Conservation (phyloP, 2,888 invertebrate species). For the Phaonia tiefii region DNA sequence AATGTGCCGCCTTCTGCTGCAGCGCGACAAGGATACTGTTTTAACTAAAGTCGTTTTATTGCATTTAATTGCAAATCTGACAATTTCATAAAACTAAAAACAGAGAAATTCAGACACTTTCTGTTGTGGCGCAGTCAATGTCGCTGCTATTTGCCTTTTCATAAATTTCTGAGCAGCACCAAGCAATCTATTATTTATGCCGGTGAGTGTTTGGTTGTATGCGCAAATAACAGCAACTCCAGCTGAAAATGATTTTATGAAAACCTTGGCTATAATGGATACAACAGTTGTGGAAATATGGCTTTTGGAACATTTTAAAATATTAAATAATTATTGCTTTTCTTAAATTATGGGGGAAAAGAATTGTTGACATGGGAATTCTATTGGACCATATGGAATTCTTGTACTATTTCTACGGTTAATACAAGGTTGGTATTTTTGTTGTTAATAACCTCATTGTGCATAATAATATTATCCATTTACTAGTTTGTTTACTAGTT, state of each 20-base stretch:
- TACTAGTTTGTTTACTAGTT: no score
- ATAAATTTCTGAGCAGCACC: slow-evolving; percentile 9
- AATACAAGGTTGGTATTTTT: no score
- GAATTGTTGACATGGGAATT: not conserved
- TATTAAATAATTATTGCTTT: not conserved
- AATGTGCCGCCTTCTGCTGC: not conserved
- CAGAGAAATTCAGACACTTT: not conserved
- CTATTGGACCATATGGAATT: no score
- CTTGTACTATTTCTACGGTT: no score
- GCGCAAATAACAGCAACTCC: not conserved
- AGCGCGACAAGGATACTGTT: slow-evolving; percentile 36
- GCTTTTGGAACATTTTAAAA: not conserved
- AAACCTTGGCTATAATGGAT: not conserved
- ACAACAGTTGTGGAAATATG: not conserved
- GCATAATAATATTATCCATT: no score
- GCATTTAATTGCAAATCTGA: slow-evolving; percentile 41
- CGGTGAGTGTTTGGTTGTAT: not conserved
- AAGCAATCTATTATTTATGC: not conserved
- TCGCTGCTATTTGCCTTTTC: not conserved
- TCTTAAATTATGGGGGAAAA: not conserved
- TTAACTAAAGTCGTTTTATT: slow-evolving; percentile 24
- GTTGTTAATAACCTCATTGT: no score
- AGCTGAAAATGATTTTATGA: not conserved
- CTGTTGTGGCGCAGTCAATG: slow-evolving; percentile 9
- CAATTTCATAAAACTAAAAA: not conserved